Evolutionary conservation across 2,888 invertebrate genomes (phyloP).

Genomic region (Slavum lentiscoides): DNA sequence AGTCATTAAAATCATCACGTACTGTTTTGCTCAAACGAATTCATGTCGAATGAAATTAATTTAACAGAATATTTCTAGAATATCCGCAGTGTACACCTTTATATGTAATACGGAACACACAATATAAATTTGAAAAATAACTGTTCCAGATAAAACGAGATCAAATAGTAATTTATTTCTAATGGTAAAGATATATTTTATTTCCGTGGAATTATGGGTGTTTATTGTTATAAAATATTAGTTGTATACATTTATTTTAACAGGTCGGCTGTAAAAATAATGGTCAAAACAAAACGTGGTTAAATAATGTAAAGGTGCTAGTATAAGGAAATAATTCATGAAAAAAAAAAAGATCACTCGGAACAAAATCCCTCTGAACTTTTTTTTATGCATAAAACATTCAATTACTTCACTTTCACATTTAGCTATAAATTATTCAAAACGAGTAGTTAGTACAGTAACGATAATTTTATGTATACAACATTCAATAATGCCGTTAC

Average conservation of each 20-base stretch:
- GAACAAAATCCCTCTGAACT: not conserved
- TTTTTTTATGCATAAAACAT: slow-evolving; percentile 30
- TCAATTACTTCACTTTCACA: not conserved
- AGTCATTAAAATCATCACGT: too few species aligned
- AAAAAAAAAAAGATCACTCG: not conserved
- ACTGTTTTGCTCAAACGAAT: too few species aligned
- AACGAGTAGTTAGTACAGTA: slow-evolving; percentile 13
- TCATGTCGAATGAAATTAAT: too few species aligned
- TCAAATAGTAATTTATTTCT: too few species aligned
- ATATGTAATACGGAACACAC: too few species aligned
- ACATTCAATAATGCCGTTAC: not conserved
- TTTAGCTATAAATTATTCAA: slow-evolving; percentile 31
- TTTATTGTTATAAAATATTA: too few species aligned
- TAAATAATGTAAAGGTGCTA: not conserved
- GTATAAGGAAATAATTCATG: not conserved
- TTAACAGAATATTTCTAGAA: too few species aligned
- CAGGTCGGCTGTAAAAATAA: not conserved
- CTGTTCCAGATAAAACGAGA: too few species aligned
- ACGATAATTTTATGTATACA: slow-evolving; percentile 13
- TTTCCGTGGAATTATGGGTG: too few species aligned
- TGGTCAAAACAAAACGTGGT: not conserved
- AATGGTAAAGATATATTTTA: too few species aligned
- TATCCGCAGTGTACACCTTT: too few species aligned
- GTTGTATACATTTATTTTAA: not conserved
- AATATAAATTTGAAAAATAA: too few species aligned